Evolutionary conservation across 2,797 vertebrate genomes (phyloP), one percentile per base, ranked within the genome.

Genomic region (Coregonus sp.): DNA sequence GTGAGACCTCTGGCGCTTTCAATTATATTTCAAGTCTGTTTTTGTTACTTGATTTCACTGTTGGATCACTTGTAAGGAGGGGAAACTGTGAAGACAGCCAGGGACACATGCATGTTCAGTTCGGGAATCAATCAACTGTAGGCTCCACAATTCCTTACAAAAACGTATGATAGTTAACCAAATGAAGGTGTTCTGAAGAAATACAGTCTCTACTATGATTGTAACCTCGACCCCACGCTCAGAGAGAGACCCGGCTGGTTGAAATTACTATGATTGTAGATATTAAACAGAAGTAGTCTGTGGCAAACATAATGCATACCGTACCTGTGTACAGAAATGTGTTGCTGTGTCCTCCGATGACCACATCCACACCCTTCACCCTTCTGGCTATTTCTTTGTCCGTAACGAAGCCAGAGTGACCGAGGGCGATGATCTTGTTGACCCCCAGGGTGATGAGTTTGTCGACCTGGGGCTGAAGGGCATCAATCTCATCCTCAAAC

Each of bases 261-360:
- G 40, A 47, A 47, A 47, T 11, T 47, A 47, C 40, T 61, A 20
- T 61, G 20, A 61, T 61, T 61, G 6, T 61, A 61, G 3, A 25
- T 25, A 11, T 11, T 9, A 47, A 9, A 20, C n/a, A 9, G 11
- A 25, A 20, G 59, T 25, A 25, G 7, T 16, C 40, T 47, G 15
- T 47, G 3, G 33, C 16, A 47, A 37, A n/a, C 33, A 35, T 33
- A 9, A 29, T 4, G 7, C 79, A 12, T 91, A 98, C 40, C 40
- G 40, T 47, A 47, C 98, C 98, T 91, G 96, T 96, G 71, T 93
- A 98, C 50, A 99, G 96, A 91, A 99, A 99, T 0, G 98, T 99
- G 91, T 99, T 98, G 79, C 92, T 92, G 85, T 99, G 98, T 85
- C 97, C 98, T 14, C 98, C 98, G 5, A 99, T 91, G 33, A 99